Conservation (phyloP, 2,888 invertebrate genomes). For the Tetanocera ferruginea region DNA sequence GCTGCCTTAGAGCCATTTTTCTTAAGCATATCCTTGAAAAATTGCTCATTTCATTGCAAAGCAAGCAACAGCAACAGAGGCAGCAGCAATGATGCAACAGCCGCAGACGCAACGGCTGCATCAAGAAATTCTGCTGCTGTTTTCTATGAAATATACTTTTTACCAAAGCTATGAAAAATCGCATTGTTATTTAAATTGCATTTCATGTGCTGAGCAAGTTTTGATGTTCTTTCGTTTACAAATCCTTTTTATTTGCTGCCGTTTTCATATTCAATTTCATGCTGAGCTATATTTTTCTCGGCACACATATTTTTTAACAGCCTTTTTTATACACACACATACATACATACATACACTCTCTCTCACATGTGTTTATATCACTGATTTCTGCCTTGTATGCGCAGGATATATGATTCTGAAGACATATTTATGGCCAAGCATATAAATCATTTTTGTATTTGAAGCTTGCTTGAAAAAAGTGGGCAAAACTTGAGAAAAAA, state of each 20-base stretch:
- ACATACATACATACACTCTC: not conserved
- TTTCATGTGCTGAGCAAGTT: conserved; percentile 24
- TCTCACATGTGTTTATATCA: not conserved
- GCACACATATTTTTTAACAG: not conserved
- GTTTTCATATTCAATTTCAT: conserved; percentile 30
- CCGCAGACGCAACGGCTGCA: conserved; percentile 8
- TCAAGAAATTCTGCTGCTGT: not conserved
- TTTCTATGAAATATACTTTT: not conserved
- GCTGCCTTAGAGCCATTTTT: not conserved
- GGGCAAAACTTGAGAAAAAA: not conserved
- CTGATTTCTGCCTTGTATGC: conserved; percentile 4
- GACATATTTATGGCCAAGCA: conserved; percentile 38
- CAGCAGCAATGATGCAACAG: not conserved
- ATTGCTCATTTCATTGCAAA: not conserved
- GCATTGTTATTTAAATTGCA: conserved; percentile 44
- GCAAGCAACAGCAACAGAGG: not conserved
- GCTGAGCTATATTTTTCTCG: conserved; percentile 14
- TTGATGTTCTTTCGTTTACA: not conserved
- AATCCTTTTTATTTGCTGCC: not conserved
- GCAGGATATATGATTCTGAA: conserved; percentile 35
- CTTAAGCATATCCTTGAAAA: conserved; percentile 14
- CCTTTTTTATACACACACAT: not conserved
- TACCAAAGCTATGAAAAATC: conserved; percentile 25
- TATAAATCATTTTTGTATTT: conserved; percentile 37
- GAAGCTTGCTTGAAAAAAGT: not conserved